phyloP scores from a whole-genome alignment of 2,888 invertebrate species.

The Allolobophora icterica region DNA sequence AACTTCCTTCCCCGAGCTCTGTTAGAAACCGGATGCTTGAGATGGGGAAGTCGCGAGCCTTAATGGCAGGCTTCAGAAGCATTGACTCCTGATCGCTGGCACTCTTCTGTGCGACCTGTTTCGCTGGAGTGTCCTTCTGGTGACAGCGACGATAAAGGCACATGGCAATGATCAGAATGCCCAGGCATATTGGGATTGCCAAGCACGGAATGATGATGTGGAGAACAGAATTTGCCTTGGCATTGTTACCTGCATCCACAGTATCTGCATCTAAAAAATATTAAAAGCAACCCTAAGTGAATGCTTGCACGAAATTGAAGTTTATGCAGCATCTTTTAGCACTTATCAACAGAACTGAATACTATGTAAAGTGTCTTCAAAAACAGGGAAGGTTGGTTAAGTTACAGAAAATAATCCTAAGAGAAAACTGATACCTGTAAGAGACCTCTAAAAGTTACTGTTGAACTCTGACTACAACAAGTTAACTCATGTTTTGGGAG shows the following conservation, averaged over 20 bases:
- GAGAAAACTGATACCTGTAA: background rate
- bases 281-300: no score
- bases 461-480: background rate
- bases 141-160: slow-evolving; percentile 58
- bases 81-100: slow-evolving; percentile 55
- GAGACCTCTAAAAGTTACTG: background rate
- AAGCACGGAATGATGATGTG: slow-evolving; percentile 71
- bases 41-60: slow-evolving; percentile 76
- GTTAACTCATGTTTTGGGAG: background rate
- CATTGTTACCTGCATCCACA: background rate
- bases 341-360: background rate
- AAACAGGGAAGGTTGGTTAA: background rate
- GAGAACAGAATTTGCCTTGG: slow-evolving; percentile 42
- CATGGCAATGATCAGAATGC: slow-evolving; percentile 59
- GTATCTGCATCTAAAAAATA: background rate
- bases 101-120: slow-evolving; percentile 49
- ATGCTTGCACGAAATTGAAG: background rate
- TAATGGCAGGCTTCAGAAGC: slow-evolving; percentile 51
- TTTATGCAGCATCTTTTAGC: background rate
- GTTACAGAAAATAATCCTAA: background rate
- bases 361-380: background rate
- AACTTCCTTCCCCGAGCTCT: slow-evolving; percentile 74
- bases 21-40: slow-evolving; percentile 71
- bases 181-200: slow-evolving; percentile 60
- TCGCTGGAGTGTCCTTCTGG: slow-evolving; percentile 38